phyloP scores from a whole-genome alignment of 2,797 vertebrate genomes.

The Pelobates cultripes region DNA sequence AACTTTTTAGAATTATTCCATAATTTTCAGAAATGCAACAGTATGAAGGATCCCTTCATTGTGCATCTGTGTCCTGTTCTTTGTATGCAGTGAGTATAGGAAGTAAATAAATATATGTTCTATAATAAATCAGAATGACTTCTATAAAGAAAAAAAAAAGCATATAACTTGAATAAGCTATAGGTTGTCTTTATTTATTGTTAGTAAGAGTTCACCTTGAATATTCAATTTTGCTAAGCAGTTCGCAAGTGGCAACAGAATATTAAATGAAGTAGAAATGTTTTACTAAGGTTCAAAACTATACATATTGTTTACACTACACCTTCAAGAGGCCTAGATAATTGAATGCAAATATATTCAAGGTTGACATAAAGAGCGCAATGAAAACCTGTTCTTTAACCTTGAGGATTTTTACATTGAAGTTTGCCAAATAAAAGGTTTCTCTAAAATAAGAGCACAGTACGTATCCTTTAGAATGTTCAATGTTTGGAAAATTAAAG shows the following conservation, averaged over 20 bases:
- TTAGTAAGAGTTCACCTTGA: neutral
- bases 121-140: too few species aligned
- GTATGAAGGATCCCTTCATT: too few species aligned
- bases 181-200: neutral
- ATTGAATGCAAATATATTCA: neutral
- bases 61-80: too few species aligned
- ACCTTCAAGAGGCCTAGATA: neutral
- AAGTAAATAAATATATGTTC: too few species aligned
- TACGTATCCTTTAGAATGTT: too few species aligned
- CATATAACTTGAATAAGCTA: too few species aligned
- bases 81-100: too few species aligned
- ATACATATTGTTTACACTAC: neutral
- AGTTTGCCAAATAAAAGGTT: neutral
- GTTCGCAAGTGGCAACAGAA: neutral
- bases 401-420: neutral
- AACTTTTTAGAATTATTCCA: too few species aligned
- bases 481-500: too few species aligned
- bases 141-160: too few species aligned
- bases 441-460: neutral
- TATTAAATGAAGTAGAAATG: neutral
- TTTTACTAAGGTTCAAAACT: neutral
- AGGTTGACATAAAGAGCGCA: neutral
- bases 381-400: neutral
- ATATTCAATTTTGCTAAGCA: neutral
- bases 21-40: too few species aligned